Evolutionary conservation across 2,113 vertebrate species (phyloP), one percentile per base, ranked within the genome.

Genomic region (Sisor rabdophorus): DNA sequence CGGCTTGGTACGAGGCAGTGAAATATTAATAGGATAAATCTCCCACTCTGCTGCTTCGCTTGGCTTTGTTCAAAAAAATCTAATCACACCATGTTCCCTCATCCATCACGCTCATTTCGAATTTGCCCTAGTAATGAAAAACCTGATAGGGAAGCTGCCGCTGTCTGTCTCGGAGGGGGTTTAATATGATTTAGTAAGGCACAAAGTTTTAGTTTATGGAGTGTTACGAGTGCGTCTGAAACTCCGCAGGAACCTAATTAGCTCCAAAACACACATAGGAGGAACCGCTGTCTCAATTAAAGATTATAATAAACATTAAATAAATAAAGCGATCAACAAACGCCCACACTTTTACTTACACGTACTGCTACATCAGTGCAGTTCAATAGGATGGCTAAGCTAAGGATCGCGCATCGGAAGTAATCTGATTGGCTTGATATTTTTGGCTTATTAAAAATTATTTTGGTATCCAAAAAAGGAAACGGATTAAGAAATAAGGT

Each of bases 11-110:
- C 19, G 74, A 77, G 52, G 71, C 74, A 61, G 69, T 73, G 30
- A 73, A 72, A 67, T 68, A 68, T 81, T 81, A 81, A 81, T 73
- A 81, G 54, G n/a, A 68, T 70, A 59, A 76, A 77, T 81, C 79
- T 60, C 32, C 36, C 75, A 48, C 67, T 60, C 72, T 17, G 64
- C 50, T 59, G 60, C 60, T 77, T 60, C 75, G 52, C 69, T 77
- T 58, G 61, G 50, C 60, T 44, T 58, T 68, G 75, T 77, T 77
- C 75, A 60, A 72, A 55, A 36, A 80, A 81, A 73, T 73, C 36
- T 81, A 73, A 81, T 81, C 59, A 56, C 32, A 16, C 53, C 56
- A 80, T 76, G 28, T 76, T 52, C 75, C 19, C 32, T 73, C 70
- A 77, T 81, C 69, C 74, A 81, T 77, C 79, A 73, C 26, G 47